Conservation (phyloP, 2,797 vertebrate species). For the Vultur gryphus region DNA sequence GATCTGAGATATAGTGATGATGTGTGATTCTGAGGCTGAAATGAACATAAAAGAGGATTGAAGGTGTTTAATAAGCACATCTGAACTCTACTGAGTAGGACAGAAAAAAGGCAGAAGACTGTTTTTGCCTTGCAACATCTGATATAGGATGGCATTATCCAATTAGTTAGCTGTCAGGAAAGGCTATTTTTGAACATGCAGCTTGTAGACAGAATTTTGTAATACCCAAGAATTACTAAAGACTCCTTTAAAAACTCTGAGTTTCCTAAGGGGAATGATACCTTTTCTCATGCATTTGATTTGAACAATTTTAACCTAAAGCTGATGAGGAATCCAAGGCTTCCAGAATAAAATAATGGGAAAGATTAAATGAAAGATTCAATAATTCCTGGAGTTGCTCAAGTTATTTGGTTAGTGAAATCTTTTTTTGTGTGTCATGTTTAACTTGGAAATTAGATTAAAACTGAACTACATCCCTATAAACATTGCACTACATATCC, state of each 20-base stretch:
- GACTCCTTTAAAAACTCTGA: neutral
- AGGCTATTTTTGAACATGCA: neutral
- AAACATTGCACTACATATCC: neutral
- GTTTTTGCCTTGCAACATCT: neutral
- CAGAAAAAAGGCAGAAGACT: neutral
- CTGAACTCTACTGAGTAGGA: neutral
- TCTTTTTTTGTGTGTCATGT: neutral
- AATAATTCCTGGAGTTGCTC: neutral
- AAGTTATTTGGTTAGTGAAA: neutral
- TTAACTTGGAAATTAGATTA: conserved; percentile 21
- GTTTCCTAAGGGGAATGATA: neutral
- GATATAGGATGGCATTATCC: neutral
- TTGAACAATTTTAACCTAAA: neutral
- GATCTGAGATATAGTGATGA: neutral
- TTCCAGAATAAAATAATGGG: neutral
- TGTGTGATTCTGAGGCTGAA: neutral
- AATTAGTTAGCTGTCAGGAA: neutral
- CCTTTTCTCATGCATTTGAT: neutral
- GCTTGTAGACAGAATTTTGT: neutral
- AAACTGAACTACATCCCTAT: neutral
- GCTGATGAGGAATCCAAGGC: neutral
- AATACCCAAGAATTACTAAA: neutral
- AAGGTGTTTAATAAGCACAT: neutral
- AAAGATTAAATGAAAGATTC: neutral
- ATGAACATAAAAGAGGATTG: neutral